Conservation (phyloP, 2,113 vertebrate genomes). For the Nicator chloris region DNA sequence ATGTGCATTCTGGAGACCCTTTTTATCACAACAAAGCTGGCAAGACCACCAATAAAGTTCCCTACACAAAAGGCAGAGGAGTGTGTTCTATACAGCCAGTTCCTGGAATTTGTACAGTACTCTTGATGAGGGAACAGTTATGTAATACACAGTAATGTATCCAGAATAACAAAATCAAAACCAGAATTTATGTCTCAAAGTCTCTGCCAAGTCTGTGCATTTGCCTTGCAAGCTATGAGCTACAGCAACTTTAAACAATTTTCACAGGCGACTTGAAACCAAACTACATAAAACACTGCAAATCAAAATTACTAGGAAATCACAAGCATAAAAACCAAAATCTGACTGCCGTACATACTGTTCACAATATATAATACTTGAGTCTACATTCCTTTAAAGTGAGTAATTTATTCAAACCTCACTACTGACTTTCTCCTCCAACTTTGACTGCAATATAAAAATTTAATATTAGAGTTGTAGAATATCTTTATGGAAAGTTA, state of each 20-base stretch:
- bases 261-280: background rate
- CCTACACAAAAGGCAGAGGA: background rate
- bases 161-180: background rate
- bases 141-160: background rate
- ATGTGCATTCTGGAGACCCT: background rate
- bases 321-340: background rate
- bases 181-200: background rate
- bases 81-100: background rate
- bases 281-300: background rate
- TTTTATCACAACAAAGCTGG: background rate
- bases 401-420: background rate
- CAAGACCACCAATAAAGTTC: rapidly evolving
- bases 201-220: background rate
- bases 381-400: background rate
- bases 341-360: background rate
- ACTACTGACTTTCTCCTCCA: background rate
- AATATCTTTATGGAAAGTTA: background rate
- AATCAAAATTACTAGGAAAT: background rate
- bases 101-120: background rate
- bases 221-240: background rate
- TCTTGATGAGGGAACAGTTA: background rate
- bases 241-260: background rate
- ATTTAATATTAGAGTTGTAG: background rate
- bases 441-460: background rate
- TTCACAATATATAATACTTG: background rate